Evolutionary conservation across 2,888 invertebrate species (phyloP), one percentile per base, ranked within the genome.

Genomic region (Drosophila cognata): DNA sequence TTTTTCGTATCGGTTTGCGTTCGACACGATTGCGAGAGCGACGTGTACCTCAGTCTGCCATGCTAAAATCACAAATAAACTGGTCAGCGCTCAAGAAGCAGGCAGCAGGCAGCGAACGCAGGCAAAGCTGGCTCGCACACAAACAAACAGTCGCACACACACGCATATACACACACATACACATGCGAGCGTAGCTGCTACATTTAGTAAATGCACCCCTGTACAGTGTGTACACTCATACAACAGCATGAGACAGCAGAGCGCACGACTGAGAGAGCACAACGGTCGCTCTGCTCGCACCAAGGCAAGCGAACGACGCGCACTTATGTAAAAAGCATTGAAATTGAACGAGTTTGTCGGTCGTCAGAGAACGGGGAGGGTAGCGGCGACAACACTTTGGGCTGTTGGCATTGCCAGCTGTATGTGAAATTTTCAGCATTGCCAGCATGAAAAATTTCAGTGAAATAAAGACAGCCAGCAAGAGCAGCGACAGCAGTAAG

Each of bases 11-110:
- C 82, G 78, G 77, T 84, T 86, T 77, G 81, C 88, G 81, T 81
- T 76, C 81, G 81, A 75, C 81, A 82, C 89, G 84, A 81, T 60
- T 72, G 77, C 82, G 71, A 74, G 77, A 76, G 87, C 90, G 89
- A 74, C 88, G 79, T 89, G 88, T 80, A 90, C 89, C 90, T 91
- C 82, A 89, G 91, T 84, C 89, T 85, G 91, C 90, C 91, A 92
- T 92, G 90, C 86, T 91, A 89, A 91, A 92, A 91, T 92, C 91
- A 92, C 89, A 92, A 92, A 92, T 92, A 92, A 92, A 83, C 91
- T 86, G 88, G 82, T 89, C 81, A 88, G 78, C 82, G 88, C 78
- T 76, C 86, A 92, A 92, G 91, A 91, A 92, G 90, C 91, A 88
- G 84, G 86, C 81, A 78, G 82, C 88, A 86, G 79, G 85, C 85